These are phyloP conservation scores for Sialia sialis DNA, from an alignment of 2,113 vertebrate species.

Conservation along the genomic window DNA sequence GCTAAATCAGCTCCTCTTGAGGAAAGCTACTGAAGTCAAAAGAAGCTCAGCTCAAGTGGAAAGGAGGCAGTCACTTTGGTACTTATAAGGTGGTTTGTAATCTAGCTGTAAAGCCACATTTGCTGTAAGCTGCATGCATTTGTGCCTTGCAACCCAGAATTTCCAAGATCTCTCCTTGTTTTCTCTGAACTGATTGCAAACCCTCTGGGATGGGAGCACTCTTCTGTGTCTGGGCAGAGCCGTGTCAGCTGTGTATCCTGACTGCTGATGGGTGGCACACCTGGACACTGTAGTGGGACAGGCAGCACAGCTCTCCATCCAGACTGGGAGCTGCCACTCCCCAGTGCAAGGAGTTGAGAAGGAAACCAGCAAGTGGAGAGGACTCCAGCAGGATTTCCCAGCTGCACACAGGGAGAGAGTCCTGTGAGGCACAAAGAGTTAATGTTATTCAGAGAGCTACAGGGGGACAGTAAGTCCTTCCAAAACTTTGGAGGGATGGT, in stretches of 20 bases:
- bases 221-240: not conserved
- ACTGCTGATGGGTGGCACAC: not conserved
- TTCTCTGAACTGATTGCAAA: not conserved
- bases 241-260: not conserved
- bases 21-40: not conserved
- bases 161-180: not conserved
- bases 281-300: not conserved
- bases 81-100: not conserved
- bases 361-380: not conserved
- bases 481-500: not conserved
- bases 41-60: not conserved
- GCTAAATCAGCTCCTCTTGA: not conserved
- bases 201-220: not conserved
- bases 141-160: not conserved
- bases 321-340: not conserved
- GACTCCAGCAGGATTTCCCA: accelerated
- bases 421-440: not conserved
- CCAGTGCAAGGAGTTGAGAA: not conserved
- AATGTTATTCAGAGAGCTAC: not conserved
- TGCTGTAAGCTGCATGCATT: not conserved
- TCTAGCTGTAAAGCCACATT: not conserved
- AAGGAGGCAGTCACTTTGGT: not conserved
- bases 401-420: not conserved
- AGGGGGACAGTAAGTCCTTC: not conserved
- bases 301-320: not conserved